Conservation (phyloP, 2,888 invertebrate genomes). For the Agonopterix subpropinquella region DNA sequence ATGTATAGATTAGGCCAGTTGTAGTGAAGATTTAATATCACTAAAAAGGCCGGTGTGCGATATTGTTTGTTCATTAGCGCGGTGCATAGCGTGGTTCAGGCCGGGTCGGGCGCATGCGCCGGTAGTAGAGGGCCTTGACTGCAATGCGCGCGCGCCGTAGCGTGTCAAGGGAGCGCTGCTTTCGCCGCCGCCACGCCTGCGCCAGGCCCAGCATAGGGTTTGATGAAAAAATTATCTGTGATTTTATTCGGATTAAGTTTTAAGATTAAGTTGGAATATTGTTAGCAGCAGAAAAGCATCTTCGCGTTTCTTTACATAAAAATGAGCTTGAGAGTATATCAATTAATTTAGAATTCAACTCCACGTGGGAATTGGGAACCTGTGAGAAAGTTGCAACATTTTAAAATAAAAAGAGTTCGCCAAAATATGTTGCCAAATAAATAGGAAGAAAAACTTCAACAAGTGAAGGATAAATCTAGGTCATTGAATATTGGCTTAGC, state of each 20-base stretch:
- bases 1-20: too few species aligned
- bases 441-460: slow-evolving; percentile 24
- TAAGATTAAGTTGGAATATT: too few species aligned
- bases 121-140: slow-evolving; percentile 60
- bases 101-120: slow-evolving; percentile 33
- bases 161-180: slow-evolving; percentile 75
- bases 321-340: too few species aligned
- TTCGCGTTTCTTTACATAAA: too few species aligned
- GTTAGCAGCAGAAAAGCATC: not conserved
- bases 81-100: slow-evolving; percentile 27
- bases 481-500: slow-evolving; percentile 44
- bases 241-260: too few species aligned
- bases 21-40: not conserved
- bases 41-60: slow-evolving; percentile 9
- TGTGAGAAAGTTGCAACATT: too few species aligned
- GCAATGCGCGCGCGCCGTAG: slow-evolving; percentile 73
- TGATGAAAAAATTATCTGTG: too few species aligned
- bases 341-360: too few species aligned
- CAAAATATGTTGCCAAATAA: not conserved
- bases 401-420: too few species aligned
- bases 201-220: slow-evolving; percentile 23
- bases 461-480: slow-evolving; percentile 35
- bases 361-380: too few species aligned
- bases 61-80: slow-evolving; percentile 42
- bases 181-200: slow-evolving; percentile 70